Evolutionary conservation across 2,888 invertebrate genomes (phyloP), one percentile per base, ranked within the genome.

Genomic region (Ypsolopha scabrella): DNA sequence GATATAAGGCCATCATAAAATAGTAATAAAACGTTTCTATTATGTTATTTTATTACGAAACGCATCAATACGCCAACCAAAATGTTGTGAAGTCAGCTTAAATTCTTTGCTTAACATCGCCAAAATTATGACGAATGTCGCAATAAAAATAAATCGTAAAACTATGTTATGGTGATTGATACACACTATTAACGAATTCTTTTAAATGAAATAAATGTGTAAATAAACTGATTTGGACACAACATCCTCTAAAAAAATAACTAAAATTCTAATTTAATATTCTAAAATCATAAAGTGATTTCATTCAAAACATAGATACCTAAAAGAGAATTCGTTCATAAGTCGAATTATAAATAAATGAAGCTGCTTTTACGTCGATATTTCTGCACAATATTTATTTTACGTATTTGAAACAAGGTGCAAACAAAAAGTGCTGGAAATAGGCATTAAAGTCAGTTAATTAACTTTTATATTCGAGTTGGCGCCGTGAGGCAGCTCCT

Each of bases 381-480:
- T 43, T 43, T 43, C 6, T 43, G 43, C 9, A 14, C 6, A 6
- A 6, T 43, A 6, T 13, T 43, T 43, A 2, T 43, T 43, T 43
- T 7, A 43, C 43, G 24, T 43, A 11, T 43, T 3, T 43, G 10
- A 13, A 14, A 2, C 8, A 13, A 8, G 14, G n/a, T 43, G 14
- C 24, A 24, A 24, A 24, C 24, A 24, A 24, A 24, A 24, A 24
- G 43, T 43, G 58, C 55, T 52, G 41, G 55, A 54, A 57, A 51
- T 53, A 47, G 50, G 50, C 56, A 54, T 54, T 56, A 51, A 55
- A 49, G 51, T 35, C 48, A 58, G 59, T 62, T 63, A 67, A 72
- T 71, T 69, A 68, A 65, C 61, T 59, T 66, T 69, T 70, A 70
- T 60, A 62, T 68, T 65, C 62, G 65, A 61, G 65, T 54, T 53